Evolutionary conservation across 2,113 vertebrate species (phyloP).

Genomic region (Martes martes): DNA sequence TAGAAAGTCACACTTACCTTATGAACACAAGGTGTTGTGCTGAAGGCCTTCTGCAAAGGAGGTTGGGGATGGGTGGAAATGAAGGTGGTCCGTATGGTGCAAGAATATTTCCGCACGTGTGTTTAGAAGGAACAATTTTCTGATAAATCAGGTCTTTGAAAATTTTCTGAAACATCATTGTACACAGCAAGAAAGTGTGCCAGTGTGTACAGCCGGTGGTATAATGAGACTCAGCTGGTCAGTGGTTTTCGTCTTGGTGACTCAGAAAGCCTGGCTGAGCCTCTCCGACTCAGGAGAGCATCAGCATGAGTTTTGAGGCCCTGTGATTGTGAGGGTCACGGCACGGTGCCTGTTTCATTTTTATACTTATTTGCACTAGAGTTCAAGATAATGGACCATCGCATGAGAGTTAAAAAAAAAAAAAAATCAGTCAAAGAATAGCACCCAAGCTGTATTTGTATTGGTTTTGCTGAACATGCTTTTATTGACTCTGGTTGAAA

Average conservation of each 20-base stretch:
- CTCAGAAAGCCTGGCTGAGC: neutral
- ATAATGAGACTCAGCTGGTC: neutral
- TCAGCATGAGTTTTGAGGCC: neutral
- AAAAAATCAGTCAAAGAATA: neutral
- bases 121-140: constrained; percentile 14
- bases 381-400: neutral
- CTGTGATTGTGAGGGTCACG: neutral
- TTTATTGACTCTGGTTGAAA: constrained; percentile 36
- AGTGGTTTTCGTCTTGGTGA: neutral
- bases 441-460: neutral
- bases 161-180: neutral
- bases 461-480: constrained; percentile 27
- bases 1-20: constrained; percentile 26
- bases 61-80: neutral
- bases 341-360: neutral
- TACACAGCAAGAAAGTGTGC: neutral
- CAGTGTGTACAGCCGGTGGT: rapidly evolving
- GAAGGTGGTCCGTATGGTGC: neutral
- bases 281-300: neutral
- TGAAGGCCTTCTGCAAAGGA: neutral
- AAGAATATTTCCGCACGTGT: neutral
- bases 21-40: neutral
- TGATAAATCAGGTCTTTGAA: neutral
- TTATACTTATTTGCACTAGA: neutral
- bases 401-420: neutral